Evolutionary conservation across 2,113 vertebrate species (phyloP).

Genomic region (Pangasianodon gigas): DNA sequence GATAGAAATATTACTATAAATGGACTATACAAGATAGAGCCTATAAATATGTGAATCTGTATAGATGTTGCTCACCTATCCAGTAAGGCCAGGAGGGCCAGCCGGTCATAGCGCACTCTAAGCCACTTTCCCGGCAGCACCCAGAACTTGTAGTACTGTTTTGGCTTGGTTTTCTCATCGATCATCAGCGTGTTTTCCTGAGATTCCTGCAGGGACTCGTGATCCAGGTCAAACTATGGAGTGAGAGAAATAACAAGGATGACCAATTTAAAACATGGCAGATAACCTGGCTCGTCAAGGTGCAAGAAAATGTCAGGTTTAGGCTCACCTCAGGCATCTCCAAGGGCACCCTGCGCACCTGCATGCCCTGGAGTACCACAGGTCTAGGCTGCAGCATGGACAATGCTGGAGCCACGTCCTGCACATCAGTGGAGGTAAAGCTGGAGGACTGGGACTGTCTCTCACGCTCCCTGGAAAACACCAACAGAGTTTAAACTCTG

Average conservation of each 20-base stretch:
- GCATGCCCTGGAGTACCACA: conserved; percentile 88
- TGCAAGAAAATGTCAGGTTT: background rate
- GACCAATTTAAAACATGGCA: background rate
- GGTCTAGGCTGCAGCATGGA: conserved; percentile 83
- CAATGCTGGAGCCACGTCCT: conserved; percentile 78
- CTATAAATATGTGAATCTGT: background rate
- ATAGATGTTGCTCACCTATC: conserved; percentile 69
- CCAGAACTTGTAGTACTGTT: conserved; percentile 80
- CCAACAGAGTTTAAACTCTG: background rate
- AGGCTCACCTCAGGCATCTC: conserved; percentile 81
- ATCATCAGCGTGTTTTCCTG: conserved; percentile 92
- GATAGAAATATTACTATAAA: background rate
- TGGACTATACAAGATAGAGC: no score
- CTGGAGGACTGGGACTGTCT: conserved; percentile 90
- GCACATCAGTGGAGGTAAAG: conserved; percentile 86
- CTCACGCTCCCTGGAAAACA: conserved; percentile 74
- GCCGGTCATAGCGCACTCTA: conserved; percentile 75
- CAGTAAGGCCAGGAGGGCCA: conserved; percentile 76
- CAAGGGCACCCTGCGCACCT: conserved; percentile 85
- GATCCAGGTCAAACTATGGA: conserved; percentile 85
- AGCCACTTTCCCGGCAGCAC: conserved; percentile 78
- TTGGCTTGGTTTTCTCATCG: conserved; percentile 79
- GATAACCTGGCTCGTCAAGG: background rate
- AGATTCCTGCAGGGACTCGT: conserved; percentile 88
- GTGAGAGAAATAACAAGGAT: background rate